These are phyloP conservation scores for Tautogolabrus adspersus DNA, from an alignment of 2,113 vertebrate species.

Conservation along the genomic window DNA sequence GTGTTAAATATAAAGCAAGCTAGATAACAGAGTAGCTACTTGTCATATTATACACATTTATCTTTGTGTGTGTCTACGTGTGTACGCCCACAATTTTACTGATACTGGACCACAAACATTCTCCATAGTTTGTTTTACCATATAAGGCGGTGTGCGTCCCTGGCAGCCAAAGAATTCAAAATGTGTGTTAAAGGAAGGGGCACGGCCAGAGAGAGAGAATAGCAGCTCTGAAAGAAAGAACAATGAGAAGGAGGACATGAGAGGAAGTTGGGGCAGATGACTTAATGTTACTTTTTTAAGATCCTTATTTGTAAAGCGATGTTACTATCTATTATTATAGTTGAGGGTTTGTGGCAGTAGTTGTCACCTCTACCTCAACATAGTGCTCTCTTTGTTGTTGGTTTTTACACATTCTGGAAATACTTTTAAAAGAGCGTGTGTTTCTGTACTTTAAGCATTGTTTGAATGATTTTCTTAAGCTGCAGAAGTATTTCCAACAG, in stretches of 20 bases:
- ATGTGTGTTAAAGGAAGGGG: conserved; percentile 75
- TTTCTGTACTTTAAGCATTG: background rate
- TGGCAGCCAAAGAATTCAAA: conserved; percentile 71
- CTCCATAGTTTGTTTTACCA: conserved; percentile 80
- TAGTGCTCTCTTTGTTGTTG: background rate
- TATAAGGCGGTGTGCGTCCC: conserved; percentile 77
- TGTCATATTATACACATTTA: conserved; percentile 6
- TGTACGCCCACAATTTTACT: conserved; percentile 52
- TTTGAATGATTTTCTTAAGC: conserved; percentile 6
- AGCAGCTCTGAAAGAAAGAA: conserved; percentile 41
- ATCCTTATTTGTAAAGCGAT: conserved; percentile 36
- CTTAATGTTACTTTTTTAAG: conserved; percentile 75
- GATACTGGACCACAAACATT: conserved; percentile 70
- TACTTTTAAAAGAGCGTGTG: background rate
- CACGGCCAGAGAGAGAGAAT: conserved; percentile 47
- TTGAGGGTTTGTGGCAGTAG: background rate
- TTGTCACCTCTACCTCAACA: background rate
- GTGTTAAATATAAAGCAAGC: conserved; percentile 39
- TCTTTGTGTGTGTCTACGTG: conserved; percentile 13
- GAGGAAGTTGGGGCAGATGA: conserved; percentile 64
- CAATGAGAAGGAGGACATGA: conserved; percentile 69
- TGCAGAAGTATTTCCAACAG: background rate
- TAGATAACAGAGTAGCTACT: conserved; percentile 36
- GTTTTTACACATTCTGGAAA: background rate
- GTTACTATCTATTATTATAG: background rate